A percentile compares a stretch with the other conserved stretches of the same genome.
These are phyloP conservation scores for Polyommatus iphigenia DNA, from an alignment of 2,888 invertebrate genomes.

Conservation along the genomic window DNA sequence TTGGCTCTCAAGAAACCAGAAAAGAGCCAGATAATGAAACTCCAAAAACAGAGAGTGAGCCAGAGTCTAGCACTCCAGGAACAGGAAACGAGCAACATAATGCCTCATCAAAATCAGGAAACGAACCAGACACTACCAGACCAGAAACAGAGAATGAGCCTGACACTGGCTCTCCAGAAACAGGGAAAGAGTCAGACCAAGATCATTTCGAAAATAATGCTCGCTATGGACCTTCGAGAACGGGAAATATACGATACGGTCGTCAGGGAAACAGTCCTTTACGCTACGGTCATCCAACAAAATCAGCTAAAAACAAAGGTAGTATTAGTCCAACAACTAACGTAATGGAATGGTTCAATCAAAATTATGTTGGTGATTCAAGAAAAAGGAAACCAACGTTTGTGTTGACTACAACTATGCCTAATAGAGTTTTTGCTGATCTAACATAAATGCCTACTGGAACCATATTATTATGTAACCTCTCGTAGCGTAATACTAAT, in stretches of 20 bases:
- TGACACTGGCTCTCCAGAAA: neutral
- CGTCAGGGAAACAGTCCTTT: neutral
- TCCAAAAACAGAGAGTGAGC: neutral
- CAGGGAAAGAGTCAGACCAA: neutral
- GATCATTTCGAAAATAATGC: neutral
- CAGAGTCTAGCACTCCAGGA: neutral
- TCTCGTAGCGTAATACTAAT: neutral
- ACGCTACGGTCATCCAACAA: neutral
- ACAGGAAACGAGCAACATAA: neutral
- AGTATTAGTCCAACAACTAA: slow-evolving; percentile 35
- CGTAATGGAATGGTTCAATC: slow-evolving; percentile 58
- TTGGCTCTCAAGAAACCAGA: neutral
- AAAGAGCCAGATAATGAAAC: neutral
- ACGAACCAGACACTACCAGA: neutral
- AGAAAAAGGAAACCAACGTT: slow-evolving; percentile 44
- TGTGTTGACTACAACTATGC: slow-evolving; percentile 43
- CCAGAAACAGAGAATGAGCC: neutral
- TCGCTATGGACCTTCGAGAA: neutral
- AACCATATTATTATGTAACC: neutral
- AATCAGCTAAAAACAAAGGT: neutral
- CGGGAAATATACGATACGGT: neutral
- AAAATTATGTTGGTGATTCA: slow-evolving; percentile 45
- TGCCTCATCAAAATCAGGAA: neutral
- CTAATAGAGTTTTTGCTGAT: slow-evolving; percentile 49
- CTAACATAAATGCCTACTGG: slow-evolving; percentile 47